Base-by-base conservation (phyloP, 35 echinoderm and acorn worm genomes). In the Lytechinus pictus region DNA sequence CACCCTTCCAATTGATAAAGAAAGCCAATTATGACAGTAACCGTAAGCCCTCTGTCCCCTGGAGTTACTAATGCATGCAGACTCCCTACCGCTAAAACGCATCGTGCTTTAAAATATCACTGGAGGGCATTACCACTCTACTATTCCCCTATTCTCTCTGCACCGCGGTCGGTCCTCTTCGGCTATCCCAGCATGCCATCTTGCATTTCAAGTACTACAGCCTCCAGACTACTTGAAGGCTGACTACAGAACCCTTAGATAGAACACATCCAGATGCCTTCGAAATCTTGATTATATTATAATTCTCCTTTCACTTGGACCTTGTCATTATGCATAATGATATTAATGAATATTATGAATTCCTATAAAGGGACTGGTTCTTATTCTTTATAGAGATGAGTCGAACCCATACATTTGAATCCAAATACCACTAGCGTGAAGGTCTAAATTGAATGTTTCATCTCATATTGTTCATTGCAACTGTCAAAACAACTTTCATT, bases 1-100 rank as follows among this genome's bases (percentile, higher is more conserved):
- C 56, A 58, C 56, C 56, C 56, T 58, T 79, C 66, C 66, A 79
- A 79, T 79, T 79, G 88, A 90, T 52, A 54, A 90, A 16, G 52
- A 90, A 90, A 90, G 88, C 88, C 88, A 90, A 90, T 90, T 90
- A 90, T 90, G 88, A 90, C 88, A 90, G 88, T 90, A 90, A 90
- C 88, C 88, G 28, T 90, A 90, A 90, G 52, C 29, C 52, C 86
- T 21, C 88, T 88, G 88, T 90, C 88, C 88, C 88, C 16, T 33
- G 29, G 88, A 90, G 52, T 90, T 90, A 90, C 88, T 44, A 90
- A 90, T 54, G 88, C 29, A 54, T 54, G 88, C 88, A 90, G 88
- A 90, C 88, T 54, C 88, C 88, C 88, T 90, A 54, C 52, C 29
- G 28, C 88, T 90, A 54, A 90, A 90, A 90, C 52, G 88, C 88